phyloP scores from a whole-genome alignment of 1,140 invertebrate genomes.

The Homarus americanus region DNA sequence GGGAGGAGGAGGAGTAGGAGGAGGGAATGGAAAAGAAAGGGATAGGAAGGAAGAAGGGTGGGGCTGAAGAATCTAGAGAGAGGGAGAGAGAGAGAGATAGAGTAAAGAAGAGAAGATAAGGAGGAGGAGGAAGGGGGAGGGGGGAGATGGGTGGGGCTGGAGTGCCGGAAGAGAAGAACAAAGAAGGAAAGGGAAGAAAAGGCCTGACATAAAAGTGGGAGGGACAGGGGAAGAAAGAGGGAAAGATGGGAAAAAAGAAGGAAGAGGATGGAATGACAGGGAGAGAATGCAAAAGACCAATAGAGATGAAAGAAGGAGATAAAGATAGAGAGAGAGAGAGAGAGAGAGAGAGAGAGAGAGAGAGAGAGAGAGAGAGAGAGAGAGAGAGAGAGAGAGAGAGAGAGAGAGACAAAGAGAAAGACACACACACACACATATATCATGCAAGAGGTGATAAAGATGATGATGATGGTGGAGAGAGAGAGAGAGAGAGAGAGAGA shows the following conservation, averaged over 20 bases:
- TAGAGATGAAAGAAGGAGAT: too few relatives aligned
- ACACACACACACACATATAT: too few relatives aligned
- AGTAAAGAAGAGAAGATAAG: background rate
- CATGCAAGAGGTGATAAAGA: background rate
- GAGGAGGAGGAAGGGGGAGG: background rate
- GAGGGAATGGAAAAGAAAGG: background rate
- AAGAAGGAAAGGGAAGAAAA: background rate
- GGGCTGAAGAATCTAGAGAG: background rate
- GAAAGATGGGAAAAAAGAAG: background rate
- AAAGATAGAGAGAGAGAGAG: too few relatives aligned
- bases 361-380: slow-evolving; percentile 26
- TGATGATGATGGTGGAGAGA: background rate
- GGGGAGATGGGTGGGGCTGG: background rate
- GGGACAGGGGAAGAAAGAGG: background rate
- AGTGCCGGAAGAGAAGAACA: background rate
- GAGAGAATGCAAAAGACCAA: too few relatives aligned
- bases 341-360: slow-evolving; percentile 31
- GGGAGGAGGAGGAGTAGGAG: background rate
- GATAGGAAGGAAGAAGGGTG: background rate
- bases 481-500: slow-evolving; percentile 11
- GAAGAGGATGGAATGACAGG: background rate
- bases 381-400: too few relatives aligned
- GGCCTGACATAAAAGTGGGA: background rate
- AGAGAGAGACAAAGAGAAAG: too few relatives aligned
- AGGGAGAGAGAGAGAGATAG: background rate